Evolutionary conservation across 2,113 vertebrate genomes (phyloP), one percentile per base, ranked within the genome.

Genomic region (Piprites chloris): DNA sequence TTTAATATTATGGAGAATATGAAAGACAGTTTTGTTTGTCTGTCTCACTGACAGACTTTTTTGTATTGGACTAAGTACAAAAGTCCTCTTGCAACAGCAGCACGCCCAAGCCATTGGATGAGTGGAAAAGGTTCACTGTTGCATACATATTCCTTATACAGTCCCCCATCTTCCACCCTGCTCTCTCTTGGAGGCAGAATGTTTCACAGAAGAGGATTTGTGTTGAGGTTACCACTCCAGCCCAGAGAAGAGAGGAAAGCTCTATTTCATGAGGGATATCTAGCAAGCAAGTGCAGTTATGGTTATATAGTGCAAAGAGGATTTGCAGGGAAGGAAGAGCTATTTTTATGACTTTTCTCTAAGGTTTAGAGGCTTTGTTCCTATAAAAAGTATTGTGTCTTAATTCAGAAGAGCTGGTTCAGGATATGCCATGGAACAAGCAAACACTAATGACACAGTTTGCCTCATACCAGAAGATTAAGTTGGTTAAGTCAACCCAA

Each of bases 291-390:
- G 69, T 18, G n/a, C 65, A 84, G 61, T 56, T 81, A 81, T 32
- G 44, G 47, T 56, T 84, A 42, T 47, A 11, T 18, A 84, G 66
- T 30, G 58, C 79, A 83, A 91, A 83, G 14, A 87, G 58, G 75
- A 90, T 87, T 94, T 93, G 30, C 42, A 81, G 55, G 80, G 27
- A 84, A 89, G 59, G 50, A 82, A 62, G 65, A 55, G 41, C 44
- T 87, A 47, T 84, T 86, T 95, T 65, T 85, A 66, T 46, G 49
- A 33, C 71, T 86, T 92, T 86, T 27, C 35, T 87, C 87, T 76
- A 41, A 81, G 56, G 41, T 74, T 80, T 66, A 68, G 42, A 75
- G 61, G 32, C 9, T 67, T 88, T 52, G 8, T 39, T 92, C 52
- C 59, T 68, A 21, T 52, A 47, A 67, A 89, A 86, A 63, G 23